These are phyloP conservation scores for Pachyseris speciosa DNA, from an alignment of 64 coral and sea anemone species.

Conservation along the genomic window DNA sequence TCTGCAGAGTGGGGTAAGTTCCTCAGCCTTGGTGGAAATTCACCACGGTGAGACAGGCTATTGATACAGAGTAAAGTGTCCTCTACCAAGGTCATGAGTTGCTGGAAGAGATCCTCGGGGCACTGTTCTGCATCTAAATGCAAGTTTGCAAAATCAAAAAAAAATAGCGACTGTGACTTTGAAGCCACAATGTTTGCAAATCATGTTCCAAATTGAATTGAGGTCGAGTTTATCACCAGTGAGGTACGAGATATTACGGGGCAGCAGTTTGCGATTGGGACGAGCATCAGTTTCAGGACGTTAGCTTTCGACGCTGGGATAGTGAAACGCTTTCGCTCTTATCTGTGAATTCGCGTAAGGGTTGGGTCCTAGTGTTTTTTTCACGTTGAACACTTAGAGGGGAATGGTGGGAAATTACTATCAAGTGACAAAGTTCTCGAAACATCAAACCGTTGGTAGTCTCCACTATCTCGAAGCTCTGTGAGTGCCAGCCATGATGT, in stretches of 20 bases:
- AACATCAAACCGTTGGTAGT: background rate
- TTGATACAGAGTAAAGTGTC: too few species aligned
- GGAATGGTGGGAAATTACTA: background rate
- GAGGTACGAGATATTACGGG: background rate
- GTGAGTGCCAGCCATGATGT: background rate
- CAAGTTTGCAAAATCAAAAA: background rate
- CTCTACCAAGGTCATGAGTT: background rate
- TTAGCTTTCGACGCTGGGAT: background rate
- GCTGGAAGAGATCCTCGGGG: background rate
- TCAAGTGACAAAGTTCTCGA: background rate
- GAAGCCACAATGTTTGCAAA: background rate
- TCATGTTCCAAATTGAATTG: background rate
- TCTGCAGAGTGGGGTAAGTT: too few species aligned
- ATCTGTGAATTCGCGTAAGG: background rate
- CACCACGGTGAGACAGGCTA: too few species aligned
- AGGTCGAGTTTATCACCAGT: background rate
- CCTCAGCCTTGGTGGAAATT: too few species aligned
- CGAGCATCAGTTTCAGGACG: background rate
- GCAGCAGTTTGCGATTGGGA: background rate
- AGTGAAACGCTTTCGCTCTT: background rate
- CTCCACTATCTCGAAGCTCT: background rate
- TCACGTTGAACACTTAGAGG: background rate
- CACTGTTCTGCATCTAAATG: background rate
- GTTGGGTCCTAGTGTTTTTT: background rate
- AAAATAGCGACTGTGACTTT: background rate